Conservation (phyloP, 2,113 vertebrate species). For the Bucco capensis region DNA sequence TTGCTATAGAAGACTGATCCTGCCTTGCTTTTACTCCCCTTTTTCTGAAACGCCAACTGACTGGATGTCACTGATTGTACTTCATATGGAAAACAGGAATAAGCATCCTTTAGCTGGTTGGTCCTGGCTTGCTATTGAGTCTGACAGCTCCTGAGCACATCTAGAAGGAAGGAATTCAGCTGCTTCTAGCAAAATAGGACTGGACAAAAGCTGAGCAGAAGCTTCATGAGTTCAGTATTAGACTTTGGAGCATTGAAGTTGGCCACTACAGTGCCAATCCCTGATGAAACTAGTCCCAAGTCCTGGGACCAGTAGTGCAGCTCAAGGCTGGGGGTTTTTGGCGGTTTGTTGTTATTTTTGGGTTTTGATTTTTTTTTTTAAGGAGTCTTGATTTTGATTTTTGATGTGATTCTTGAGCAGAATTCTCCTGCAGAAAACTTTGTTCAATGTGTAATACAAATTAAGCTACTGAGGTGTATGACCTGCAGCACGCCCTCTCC, state of each 20-base stretch:
- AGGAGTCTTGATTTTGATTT: neutral
- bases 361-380: neutral
- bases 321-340: accelerated
- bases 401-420: neutral
- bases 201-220: neutral
- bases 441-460: neutral
- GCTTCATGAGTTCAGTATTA: neutral
- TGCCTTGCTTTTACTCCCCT: neutral
- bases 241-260: neutral
- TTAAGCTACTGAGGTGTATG: neutral
- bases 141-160: neutral
- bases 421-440: neutral
- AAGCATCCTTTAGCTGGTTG: neutral
- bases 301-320: neutral
- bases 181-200: neutral
- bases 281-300: neutral
- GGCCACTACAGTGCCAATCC: neutral
- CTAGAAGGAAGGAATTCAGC: neutral
- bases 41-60: neutral
- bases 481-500: neutral
- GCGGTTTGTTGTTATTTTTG: too few relatives aligned
- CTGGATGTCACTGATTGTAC: neutral
- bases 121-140: neutral
- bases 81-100: neutral
- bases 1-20: neutral